Percentiles rank a stretch among this genome's conserved stretches.
Conservation (phyloP, 2,797 vertebrate genomes). For the Cossypha dichroa region DNA sequence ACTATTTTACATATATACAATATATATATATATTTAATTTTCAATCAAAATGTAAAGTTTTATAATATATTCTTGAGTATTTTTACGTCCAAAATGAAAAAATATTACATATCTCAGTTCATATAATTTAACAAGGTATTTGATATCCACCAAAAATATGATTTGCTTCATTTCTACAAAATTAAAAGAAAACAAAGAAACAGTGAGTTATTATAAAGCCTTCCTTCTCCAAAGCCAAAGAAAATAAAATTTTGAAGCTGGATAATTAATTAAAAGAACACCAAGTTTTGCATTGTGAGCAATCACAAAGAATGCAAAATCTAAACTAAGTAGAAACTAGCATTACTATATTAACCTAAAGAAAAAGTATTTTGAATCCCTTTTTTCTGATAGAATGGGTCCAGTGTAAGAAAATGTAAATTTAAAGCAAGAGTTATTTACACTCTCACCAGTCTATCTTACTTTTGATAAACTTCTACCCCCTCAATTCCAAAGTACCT, state of each 20-base stretch:
- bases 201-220: slow-evolving; percentile 12
- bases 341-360: neutral
- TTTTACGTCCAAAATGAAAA: slow-evolving; percentile 1
- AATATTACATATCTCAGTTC: neutral
- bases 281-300: neutral
- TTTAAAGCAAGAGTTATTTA: slow-evolving; percentile 16
- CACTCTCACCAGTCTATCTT: neutral
- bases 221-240: slow-evolving; percentile 34
- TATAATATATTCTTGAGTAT: neutral
- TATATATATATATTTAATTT: slow-evolving; percentile 40
- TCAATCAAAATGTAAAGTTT: slow-evolving; percentile 47
- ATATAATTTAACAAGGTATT: slow-evolving; percentile 21
- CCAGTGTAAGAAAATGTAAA: neutral
- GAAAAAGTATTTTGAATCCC: neutral
- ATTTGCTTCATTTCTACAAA: slow-evolving; percentile 24
- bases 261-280: neutral
- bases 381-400: slow-evolving; percentile 1
- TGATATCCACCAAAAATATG: neutral
- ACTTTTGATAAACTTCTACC: neutral
- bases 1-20: slow-evolving; percentile 53
- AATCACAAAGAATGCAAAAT: neutral
- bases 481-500: slow-evolving; percentile 15
- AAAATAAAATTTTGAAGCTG: neutral
- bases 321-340: slow-evolving; percentile 13
- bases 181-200: slow-evolving; percentile 34